phyloP scores from a whole-genome alignment of 2,797 vertebrate species.

The Chaetophractus vellerosus region DNA sequence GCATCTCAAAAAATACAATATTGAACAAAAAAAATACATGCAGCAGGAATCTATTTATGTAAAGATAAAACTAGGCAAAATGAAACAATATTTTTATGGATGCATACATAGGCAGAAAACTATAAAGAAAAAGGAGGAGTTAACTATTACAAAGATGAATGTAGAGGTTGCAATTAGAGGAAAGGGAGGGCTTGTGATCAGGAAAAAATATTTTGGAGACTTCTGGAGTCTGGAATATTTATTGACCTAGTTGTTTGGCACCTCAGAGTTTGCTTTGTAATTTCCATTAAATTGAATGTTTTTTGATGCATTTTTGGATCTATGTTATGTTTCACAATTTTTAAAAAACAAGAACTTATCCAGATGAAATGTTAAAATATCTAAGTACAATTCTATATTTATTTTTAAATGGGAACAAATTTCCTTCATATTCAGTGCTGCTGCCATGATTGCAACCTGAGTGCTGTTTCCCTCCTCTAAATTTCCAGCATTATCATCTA shows the following conservation, averaged over 20 bases:
- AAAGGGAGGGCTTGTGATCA: not conserved
- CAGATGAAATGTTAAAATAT: constrained; percentile 1
- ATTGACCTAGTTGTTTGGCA: not conserved
- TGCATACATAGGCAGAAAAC: not conserved
- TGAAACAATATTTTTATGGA: not conserved
- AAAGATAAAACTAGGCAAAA: not conserved
- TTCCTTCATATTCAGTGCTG: not conserved
- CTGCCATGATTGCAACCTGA: not conserved
- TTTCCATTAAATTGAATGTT: not conserved
- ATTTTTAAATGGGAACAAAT: not conserved
- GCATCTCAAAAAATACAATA: not conserved
- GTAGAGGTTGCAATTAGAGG: not conserved
- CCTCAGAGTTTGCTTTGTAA: not conserved
- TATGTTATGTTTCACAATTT: not conserved
- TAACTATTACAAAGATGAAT: not conserved
- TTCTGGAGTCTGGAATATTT: not conserved
- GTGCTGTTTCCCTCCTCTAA: not conserved
- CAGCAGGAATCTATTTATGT: not conserved
- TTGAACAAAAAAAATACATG: not conserved
- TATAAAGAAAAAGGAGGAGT: not conserved
- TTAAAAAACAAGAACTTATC: not conserved
- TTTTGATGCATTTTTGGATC: not conserved
- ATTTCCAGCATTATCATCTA: not conserved
- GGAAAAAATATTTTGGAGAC: not conserved
- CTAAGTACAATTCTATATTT: not conserved